phyloP scores from a whole-genome alignment of 2,888 invertebrate species.

The Phengaris alcon region DNA sequence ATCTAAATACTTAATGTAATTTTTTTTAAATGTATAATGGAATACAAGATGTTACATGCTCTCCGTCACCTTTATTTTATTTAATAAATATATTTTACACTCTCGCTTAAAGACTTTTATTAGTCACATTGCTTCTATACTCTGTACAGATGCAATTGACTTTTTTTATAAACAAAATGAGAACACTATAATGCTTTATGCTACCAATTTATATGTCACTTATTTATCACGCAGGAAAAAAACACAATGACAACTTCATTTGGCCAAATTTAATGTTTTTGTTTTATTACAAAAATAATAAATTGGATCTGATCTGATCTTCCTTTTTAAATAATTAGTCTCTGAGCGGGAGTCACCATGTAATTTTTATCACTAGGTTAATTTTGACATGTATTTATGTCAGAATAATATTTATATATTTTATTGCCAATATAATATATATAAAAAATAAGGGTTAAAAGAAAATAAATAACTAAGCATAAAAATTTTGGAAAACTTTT shows the following conservation, averaged over 20 bases:
- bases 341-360: neutral
- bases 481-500: slow-evolving; percentile 64
- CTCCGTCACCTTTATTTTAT: neutral
- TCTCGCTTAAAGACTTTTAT: neutral
- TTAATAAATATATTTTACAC: neutral
- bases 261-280: too few species aligned
- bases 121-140: too few species aligned
- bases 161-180: too few species aligned
- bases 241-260: too few species aligned
- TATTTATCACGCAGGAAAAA: too few species aligned
- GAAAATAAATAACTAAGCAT: slow-evolving; percentile 56
- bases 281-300: too few species aligned
- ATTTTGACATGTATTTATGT: neutral
- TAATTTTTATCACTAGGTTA: neutral
- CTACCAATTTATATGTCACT: too few species aligned
- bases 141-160: too few species aligned
- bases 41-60: neutral
- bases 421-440: neutral
- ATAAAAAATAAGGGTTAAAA: slow-evolving; percentile 35
- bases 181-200: too few species aligned
- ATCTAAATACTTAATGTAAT: too few species aligned
- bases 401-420: neutral
- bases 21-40: neutral
- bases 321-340: neutral
- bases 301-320: neutral